Base-by-base conservation (phyloP, 2,113 vertebrate species). In the Indicator indicator region DNA sequence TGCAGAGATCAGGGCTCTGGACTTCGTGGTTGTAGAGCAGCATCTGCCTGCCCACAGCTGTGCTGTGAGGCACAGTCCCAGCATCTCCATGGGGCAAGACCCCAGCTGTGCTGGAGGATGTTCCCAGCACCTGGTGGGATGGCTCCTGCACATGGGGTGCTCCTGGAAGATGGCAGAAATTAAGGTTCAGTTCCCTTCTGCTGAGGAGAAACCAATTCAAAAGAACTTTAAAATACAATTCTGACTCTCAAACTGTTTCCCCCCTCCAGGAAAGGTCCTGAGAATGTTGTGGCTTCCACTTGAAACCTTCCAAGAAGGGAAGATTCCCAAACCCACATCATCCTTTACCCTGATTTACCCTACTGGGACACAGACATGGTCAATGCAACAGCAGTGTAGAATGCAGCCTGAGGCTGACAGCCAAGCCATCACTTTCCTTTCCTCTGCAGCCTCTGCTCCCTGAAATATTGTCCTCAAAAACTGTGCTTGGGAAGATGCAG, bases 251-350 rank as follows among this genome's bases (percentile, higher is more conserved):
- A 62, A 59, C 60, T 5, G 32, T 23, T 1, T 1, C 3, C 1
- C 12, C 4, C 9, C 5, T 18, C 5, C 12, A 1, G 17, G 15
- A 75, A 94, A 60, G 0, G 0, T 3, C 1, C 3, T 16, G 26
- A 65, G 68, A 76, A 65, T 58, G 78, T 38, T 46, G 16, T 52
- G 50, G 18, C 38, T 91, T 72, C 38, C 4, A 17, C 11, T 78
- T 83, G 20, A 50, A 48, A 13, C 26, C 60, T 60, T 56, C 59
- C 28, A 52, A 86, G 33, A 28, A 92, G 32, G 11, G 4, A 71
- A 74, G 18, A 18, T 40, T 58, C 50, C 44, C 54, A 38, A 74
- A 50, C 58, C 26, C 74, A 59, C 23, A 28, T 12, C 4, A 30
- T 5, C 15, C 26, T 65, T 60, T 46, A 65, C 24, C 50, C 40